These are phyloP conservation scores for Amiota minor DNA, from an alignment of 2,888 invertebrate genomes.

Conservation along the genomic window DNA sequence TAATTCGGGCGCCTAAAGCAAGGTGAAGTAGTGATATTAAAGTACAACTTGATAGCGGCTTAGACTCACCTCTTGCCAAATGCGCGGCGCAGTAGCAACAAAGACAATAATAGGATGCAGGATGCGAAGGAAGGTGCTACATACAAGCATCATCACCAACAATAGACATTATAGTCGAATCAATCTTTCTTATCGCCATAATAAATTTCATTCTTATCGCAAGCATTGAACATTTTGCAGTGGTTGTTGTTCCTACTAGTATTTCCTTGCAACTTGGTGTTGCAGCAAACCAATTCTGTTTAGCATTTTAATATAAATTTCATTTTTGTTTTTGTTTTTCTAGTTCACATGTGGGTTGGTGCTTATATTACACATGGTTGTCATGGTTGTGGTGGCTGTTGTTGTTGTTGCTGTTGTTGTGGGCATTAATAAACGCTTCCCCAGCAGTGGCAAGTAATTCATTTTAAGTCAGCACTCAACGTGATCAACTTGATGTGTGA, in stretches of 20 bases:
- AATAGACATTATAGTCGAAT: constrained; percentile 16
- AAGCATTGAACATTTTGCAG: constrained; percentile 13
- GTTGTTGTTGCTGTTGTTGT: too few species aligned
- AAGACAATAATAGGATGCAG: too few species aligned
- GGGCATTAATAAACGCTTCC: too few species aligned
- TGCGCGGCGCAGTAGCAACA: neutral
- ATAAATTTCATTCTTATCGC: constrained; percentile 22
- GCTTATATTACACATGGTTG: too few species aligned
- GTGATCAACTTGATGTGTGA: too few species aligned
- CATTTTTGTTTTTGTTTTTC: neutral
- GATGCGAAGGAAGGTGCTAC: neutral
- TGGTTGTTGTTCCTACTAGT: neutral
- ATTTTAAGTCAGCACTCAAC: too few species aligned
- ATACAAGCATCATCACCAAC: neutral
- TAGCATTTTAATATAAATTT: neutral
- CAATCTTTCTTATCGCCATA: constrained; percentile 22
- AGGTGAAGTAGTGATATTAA: too few species aligned
- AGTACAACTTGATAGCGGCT: too few species aligned
- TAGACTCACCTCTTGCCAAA: neutral
- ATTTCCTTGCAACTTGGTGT: neutral
- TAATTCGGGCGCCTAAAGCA: neutral
- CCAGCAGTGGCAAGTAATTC: too few species aligned
- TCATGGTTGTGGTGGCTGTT: too few species aligned
- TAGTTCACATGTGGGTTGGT: too few species aligned
- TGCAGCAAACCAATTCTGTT: constrained; percentile 3